These are phyloP conservation scores for Drosophila robusta DNA, from an alignment of 2,888 invertebrate genomes.

Conservation along the genomic window DNA sequence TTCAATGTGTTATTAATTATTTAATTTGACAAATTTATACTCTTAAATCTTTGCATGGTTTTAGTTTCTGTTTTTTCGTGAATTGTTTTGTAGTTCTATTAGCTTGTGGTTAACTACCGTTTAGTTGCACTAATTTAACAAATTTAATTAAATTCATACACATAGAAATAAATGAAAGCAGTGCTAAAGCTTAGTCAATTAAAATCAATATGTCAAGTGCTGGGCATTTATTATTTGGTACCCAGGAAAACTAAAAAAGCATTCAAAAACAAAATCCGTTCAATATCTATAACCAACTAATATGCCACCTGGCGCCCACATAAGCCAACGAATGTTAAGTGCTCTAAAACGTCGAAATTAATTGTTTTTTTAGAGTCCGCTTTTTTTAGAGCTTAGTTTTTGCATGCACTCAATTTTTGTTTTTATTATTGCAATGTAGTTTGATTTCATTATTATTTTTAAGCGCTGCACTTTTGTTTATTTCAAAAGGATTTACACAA, in stretches of 20 bases:
- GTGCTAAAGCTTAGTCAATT: background rate
- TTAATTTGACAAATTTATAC: slow-evolving; percentile 50
- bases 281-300: slow-evolving; percentile 19
- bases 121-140: slow-evolving; percentile 53
- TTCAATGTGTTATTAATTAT: slow-evolving; percentile 54
- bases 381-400: background rate
- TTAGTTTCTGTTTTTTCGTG: slow-evolving; percentile 3
- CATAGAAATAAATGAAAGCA: background rate
- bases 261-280: slow-evolving; percentile 2
- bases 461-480: background rate
- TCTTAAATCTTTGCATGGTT: slow-evolving; percentile 35
- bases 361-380: background rate
- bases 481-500: background rate
- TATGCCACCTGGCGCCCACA: slow-evolving; percentile 6
- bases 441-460: slow-evolving; percentile 1
- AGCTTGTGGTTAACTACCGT: slow-evolving; percentile 41
- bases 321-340: background rate
- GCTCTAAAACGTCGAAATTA: background rate
- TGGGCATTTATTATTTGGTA: slow-evolving; percentile 3
- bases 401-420: slow-evolving; percentile 17
- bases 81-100: slow-evolving; percentile 44
- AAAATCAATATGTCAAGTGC: slow-evolving; percentile 3
- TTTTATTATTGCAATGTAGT: background rate
- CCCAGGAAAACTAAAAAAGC: background rate
- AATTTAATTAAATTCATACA: slow-evolving; percentile 27